Percentiles rank a stretch among this genome's conserved stretches.
phyloP scores from a whole-genome alignment of 2,888 invertebrate species.

The Plagodis dolabraria region DNA sequence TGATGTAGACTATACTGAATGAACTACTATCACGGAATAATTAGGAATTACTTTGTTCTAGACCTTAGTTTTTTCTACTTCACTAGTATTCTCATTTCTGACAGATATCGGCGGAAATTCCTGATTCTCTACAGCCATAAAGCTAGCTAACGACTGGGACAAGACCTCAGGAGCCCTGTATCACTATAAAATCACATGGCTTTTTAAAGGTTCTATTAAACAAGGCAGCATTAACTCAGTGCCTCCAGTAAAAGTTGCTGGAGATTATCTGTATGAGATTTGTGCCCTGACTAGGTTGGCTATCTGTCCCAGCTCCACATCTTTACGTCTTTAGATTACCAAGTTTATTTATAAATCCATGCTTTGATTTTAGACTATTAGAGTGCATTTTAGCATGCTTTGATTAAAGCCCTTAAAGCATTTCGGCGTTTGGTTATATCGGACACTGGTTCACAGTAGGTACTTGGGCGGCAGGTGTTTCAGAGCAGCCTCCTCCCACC shows the following conservation, averaged over 20 bases:
- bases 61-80: not conserved
- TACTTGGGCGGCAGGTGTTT: constrained; percentile 84
- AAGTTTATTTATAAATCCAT: constrained; percentile 34
- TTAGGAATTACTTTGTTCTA: not conserved
- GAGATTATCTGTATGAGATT: constrained; percentile 78
- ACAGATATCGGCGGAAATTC: constrained; percentile 19
- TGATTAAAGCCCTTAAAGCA: constrained; percentile 38
- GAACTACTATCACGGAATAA: too few relatives aligned
- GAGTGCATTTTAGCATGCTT: constrained; percentile 49
- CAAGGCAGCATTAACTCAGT: constrained; percentile 59
- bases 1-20: too few relatives aligned
- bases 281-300: constrained; percentile 76
- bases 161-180: constrained; percentile 42
- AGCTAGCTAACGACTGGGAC: constrained; percentile 28
- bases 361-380: constrained; percentile 49
- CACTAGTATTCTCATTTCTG: not conserved
- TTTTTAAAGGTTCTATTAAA: constrained; percentile 64
- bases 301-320: constrained; percentile 34
- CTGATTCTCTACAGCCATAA: constrained; percentile 16
- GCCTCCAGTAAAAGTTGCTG: constrained; percentile 72
- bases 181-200: constrained; percentile 55
- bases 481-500: constrained; percentile 78
- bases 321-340: constrained; percentile 15
- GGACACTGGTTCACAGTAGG: constrained; percentile 67
- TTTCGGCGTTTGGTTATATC: constrained; percentile 41